A percentile compares a stretch with the other conserved stretches of the same genome.
phyloP scores from a whole-genome alignment of 1,140 invertebrate genomes.

The Drosophila sproati region DNA sequence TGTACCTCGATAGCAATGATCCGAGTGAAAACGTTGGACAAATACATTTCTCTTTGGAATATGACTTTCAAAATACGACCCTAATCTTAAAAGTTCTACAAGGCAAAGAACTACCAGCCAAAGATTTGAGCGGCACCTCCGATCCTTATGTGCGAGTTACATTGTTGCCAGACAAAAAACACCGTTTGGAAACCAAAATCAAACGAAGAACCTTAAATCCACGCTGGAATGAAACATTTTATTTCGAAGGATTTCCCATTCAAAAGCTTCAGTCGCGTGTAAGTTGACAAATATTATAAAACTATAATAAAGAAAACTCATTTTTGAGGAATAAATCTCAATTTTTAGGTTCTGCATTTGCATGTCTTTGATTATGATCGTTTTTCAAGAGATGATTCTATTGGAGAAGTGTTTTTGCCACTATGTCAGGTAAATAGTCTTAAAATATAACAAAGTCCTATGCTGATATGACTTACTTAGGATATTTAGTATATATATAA shows the following conservation, averaged over 20 bases:
- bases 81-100: constrained; percentile 96
- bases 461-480: not conserved
- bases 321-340: constrained; percentile 13
- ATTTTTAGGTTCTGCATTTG: constrained; percentile 92
- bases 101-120: constrained; percentile 97
- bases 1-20: constrained; percentile 97
- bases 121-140: constrained; percentile 97
- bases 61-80: constrained; percentile 97
- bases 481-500: not conserved
- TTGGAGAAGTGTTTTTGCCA: constrained; percentile 97
- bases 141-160: constrained; percentile 97
- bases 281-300: constrained; percentile 21
- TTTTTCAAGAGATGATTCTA: constrained; percentile 97
- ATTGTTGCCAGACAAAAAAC: constrained; percentile 97
- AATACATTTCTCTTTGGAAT: constrained; percentile 97
- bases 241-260: constrained; percentile 98
- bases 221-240: constrained; percentile 98
- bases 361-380: constrained; percentile 98
- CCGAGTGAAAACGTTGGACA: constrained; percentile 96
- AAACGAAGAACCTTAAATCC: constrained; percentile 97
- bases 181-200: constrained; percentile 98
- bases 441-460: not conserved
- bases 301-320: no score
- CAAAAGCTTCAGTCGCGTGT: constrained; percentile 96
- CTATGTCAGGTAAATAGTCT: constrained; percentile 91